phyloP scores from a whole-genome alignment of 1,140 invertebrate genomes.

The Drosophila busckii region DNA sequence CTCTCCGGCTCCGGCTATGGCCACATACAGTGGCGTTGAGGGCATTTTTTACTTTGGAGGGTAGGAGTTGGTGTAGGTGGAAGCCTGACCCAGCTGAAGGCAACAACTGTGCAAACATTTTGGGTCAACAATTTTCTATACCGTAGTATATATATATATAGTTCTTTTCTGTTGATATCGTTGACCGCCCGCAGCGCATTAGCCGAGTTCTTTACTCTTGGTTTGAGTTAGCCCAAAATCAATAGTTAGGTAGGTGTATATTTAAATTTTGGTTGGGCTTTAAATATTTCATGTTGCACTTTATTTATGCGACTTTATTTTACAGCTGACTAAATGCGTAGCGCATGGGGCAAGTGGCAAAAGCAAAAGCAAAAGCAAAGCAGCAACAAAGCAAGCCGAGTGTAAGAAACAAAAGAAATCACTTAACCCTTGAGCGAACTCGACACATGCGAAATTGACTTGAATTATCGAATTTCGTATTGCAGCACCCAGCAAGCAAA shows the following conservation, averaged over 20 bases:
- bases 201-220: too few species aligned
- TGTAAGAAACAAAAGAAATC: slow-evolving; percentile 59
- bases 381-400: slow-evolving; percentile 3
- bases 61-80: slow-evolving; percentile 1
- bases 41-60: not conserved
- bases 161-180: too few species aligned
- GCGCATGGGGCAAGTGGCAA: too few species aligned
- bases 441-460: slow-evolving; percentile 66
- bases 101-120: slow-evolving; percentile 41
- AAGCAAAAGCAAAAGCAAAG: slow-evolving; percentile 6
- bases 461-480: slow-evolving; percentile 66
- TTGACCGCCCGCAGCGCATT: slow-evolving; percentile 32
- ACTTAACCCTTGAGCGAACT: slow-evolving; percentile 62
- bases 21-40: not conserved
- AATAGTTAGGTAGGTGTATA: slow-evolving; percentile 36
- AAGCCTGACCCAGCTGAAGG: slow-evolving; percentile 16
- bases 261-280: slow-evolving; percentile 29
- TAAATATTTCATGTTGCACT: slow-evolving; percentile 37
- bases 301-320: slow-evolving; percentile 60
- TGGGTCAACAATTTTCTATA: slow-evolving; percentile 48
- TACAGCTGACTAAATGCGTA: slow-evolving; percentile 50
- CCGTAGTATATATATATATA: too few species aligned
- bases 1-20: not conserved
- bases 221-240: too few species aligned
- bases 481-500: too few species aligned